Percentiles rank a stretch among this genome's conserved stretches.
Evolutionary conservation across 2,797 vertebrate genomes (phyloP).

Genomic region (Eupleurogrammus muticus): DNA sequence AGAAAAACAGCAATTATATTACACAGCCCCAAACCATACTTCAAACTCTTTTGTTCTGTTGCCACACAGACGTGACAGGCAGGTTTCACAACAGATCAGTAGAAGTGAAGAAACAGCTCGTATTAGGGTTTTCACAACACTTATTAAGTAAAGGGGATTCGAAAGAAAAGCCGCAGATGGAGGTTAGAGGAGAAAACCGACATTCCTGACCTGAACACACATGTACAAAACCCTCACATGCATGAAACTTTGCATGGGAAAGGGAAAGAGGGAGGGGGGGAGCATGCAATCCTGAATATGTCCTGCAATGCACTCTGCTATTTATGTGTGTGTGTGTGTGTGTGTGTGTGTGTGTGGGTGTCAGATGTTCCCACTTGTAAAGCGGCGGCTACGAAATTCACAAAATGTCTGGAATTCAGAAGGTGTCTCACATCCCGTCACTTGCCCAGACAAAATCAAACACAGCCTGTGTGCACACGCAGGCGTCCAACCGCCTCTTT

Average conservation of each 20-base stretch:
- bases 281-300: conserved; percentile 61
- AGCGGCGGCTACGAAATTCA: conserved; percentile 68
- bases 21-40: conserved; percentile 45
- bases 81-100: conserved; percentile 38
- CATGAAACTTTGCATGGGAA: conserved; percentile 10
- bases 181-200: conserved; percentile 66
- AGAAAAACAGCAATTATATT: conserved; percentile 59
- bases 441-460: conserved; percentile 67
- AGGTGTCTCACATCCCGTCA: conserved; percentile 45
- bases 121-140: conserved; percentile 39
- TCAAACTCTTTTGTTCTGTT: conserved; percentile 39
- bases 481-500: not conserved
- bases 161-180: conserved; percentile 73
- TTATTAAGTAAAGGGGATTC: conserved; percentile 56
- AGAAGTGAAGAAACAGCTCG: conserved; percentile 38
- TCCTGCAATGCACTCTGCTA: conserved; percentile 65
- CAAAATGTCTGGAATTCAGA: conserved; percentile 78
- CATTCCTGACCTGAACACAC: conserved; percentile 79
- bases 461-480: conserved; percentile 35
- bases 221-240: conserved; percentile 66
- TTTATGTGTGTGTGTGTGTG: conserved; percentile 46
- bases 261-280: conserved; percentile 12
- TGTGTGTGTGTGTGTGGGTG: conserved; percentile 44
- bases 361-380: conserved; percentile 65
- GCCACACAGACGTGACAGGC: conserved; percentile 47